Conservation (phyloP, 2,797 vertebrate genomes). For the Dendrocincla fuliginosa region DNA sequence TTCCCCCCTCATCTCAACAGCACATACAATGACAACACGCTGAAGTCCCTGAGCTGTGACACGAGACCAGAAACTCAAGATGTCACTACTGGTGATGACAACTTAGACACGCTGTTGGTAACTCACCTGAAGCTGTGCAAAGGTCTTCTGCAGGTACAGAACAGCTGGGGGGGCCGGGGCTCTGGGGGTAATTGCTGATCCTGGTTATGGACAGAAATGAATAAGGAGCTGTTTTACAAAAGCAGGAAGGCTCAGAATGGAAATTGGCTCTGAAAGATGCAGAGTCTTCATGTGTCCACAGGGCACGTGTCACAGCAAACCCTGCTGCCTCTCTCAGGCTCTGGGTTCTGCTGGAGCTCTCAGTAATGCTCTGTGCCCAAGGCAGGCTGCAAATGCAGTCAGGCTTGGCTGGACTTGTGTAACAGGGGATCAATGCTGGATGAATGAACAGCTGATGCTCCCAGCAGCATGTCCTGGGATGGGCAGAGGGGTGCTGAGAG, state of each 20-base stretch:
- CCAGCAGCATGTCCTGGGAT: not conserved
- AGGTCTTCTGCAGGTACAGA: slow-evolving; percentile 83
- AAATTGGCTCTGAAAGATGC: not conserved
- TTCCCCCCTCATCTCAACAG: slow-evolving; percentile 18
- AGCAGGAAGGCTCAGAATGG: not conserved
- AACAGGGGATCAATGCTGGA: not conserved
- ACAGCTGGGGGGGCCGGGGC: not conserved
- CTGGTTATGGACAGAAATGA: not conserved
- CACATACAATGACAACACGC: slow-evolving; percentile 72
- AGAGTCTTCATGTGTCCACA: fast-evolving
- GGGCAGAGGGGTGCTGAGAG: not conserved
- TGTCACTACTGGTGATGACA: slow-evolving; percentile 83
- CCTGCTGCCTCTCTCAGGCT: not conserved
- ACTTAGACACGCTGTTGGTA: slow-evolving; percentile 83
- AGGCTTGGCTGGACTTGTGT: not conserved
- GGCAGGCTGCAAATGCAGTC: not conserved
- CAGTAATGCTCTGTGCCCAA: not conserved
- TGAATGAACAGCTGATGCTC: not conserved
- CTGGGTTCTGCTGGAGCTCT: not conserved
- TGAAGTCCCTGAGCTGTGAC: slow-evolving; percentile 69
- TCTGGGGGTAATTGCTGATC: not conserved
- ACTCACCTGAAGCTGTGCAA: slow-evolving; percentile 87
- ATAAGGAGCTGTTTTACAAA: not conserved
- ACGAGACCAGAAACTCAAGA: slow-evolving; percentile 49
- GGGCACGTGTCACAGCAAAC: not conserved